Evolutionary conservation across 1,140 invertebrate genomes (phyloP), one percentile per base, ranked within the genome.

Genomic region (Calosoma granatense): DNA sequence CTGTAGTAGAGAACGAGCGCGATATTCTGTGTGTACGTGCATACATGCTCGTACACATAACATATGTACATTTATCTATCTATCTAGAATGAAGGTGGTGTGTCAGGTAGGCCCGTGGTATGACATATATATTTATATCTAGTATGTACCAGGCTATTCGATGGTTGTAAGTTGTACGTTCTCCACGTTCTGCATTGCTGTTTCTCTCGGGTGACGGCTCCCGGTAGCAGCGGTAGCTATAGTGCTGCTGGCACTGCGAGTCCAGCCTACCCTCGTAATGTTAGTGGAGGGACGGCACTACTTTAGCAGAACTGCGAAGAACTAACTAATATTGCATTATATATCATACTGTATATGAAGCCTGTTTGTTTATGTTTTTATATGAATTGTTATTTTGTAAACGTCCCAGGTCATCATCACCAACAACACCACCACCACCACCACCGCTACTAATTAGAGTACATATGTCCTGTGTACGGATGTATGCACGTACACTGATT

Each of bases 1-100:
- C 68, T 70, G 68, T 70, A 70, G 68, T 70, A 70, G 68, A 59
- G 59, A 4, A 47, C 51, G 61, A 61, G 56, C 26, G 56, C 58
- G 55, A 57, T n/a, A n/a, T n/a, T n/a, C n/a, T n/a, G n/a, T n/a
- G n/a, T n/a, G n/a, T n/a, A n/a, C n/a, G n/a, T n/a, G n/a, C n/a
- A n/a, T n/a, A n/a, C n/a, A n/a, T n/a, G n/a, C n/a, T n/a, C n/a
- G n/a, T n/a, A n/a, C 55, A 59, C 26, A 30, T 30, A 30, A 30
- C 4, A 30, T 30, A 30, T 30, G 14, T 19, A 43, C 55, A n/a
- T n/a, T n/a, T n/a, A n/a, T n/a, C n/a, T n/a, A n/a, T n/a, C n/a
- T n/a, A n/a, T n/a, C n/a, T n/a, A n/a, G n/a, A n/a, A n/a, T n/a
- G n/a, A n/a, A n/a, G n/a, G n/a, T n/a, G n/a, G n/a, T n/a, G n/a